These are phyloP conservation scores for Amphiprion percula DNA, from an alignment of 2,113 vertebrate genomes.

Conservation along the genomic window DNA sequence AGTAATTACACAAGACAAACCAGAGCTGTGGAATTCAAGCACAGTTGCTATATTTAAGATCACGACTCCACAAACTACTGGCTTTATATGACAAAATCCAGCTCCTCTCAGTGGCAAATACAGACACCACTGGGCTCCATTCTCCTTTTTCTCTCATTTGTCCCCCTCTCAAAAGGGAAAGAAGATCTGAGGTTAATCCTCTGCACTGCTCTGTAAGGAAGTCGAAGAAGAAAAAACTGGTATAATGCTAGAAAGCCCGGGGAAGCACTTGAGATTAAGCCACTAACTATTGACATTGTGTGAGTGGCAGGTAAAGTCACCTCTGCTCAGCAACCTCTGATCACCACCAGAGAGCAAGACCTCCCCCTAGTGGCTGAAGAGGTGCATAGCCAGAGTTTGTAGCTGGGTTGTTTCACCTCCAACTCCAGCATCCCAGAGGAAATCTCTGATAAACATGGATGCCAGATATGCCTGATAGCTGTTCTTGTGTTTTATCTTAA, in stretches of 20 bases:
- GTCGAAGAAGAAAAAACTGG: neutral
- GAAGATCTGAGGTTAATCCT: conserved; percentile 67
- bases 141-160: conserved; percentile 37
- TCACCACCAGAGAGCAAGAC: conserved; percentile 53
- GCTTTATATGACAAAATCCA: conserved; percentile 43
- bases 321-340: conserved; percentile 21
- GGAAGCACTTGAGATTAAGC: conserved; percentile 69
- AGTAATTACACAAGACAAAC: neutral
- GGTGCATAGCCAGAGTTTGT: neutral
- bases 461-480: neutral
- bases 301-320: conserved; percentile 78
- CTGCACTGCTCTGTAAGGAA: conserved; percentile 43
- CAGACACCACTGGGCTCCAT: conserved; percentile 30
- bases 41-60: conserved; percentile 15
- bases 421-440: neutral
- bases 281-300: conserved; percentile 68
- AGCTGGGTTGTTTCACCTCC: neutral
- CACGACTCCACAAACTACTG: conserved; percentile 4
- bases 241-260: conserved; percentile 62
- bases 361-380: conserved; percentile 66
- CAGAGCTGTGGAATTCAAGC: neutral
- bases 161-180: conserved; percentile 27
- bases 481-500: conserved; percentile 22
- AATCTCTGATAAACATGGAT: conserved; percentile 15
- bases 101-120: conserved; percentile 32